Evolutionary conservation across 2,888 invertebrate species (phyloP).

Genomic region (Erebia ligea): DNA sequence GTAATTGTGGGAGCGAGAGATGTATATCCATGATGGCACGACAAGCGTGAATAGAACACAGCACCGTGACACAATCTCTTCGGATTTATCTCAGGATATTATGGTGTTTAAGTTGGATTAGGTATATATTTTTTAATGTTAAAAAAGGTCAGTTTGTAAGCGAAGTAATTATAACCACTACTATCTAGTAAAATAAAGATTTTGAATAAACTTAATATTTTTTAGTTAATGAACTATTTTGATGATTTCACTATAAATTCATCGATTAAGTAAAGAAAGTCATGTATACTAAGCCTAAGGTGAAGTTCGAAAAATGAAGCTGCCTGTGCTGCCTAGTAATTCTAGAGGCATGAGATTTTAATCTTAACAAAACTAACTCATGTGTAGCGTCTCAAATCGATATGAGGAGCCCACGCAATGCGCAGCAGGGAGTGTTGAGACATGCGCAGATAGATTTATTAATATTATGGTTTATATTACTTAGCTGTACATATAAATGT

Average conservation of each 20-base stretch:
- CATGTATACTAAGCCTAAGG: neutral
- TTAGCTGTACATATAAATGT: neutral
- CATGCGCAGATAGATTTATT: slow-evolving; percentile 54
- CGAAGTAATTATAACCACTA: neutral
- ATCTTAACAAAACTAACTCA: slow-evolving; percentile 36
- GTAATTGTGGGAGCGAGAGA: slow-evolving; percentile 56
- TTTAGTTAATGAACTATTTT: too few species aligned
- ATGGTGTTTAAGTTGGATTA: slow-evolving; percentile 1
- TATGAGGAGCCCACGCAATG: slow-evolving; percentile 51
- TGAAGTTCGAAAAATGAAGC: neutral
- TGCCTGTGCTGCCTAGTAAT: neutral
- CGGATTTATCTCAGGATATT: slow-evolving; percentile 25
- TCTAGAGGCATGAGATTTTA: neutral
- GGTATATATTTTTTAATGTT: neutral
- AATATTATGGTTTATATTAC: neutral
- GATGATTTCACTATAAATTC: too few species aligned
- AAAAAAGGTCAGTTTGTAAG: neutral
- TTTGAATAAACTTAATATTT: too few species aligned
- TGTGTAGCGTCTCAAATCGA: slow-evolving; percentile 58
- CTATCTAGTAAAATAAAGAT: neutral
- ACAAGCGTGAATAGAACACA: slow-evolving; percentile 6
- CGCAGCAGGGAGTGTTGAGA: slow-evolving; percentile 58
- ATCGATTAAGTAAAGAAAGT: neutral
- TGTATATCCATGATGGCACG: slow-evolving; percentile 49
- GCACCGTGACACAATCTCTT: slow-evolving; percentile 42